Conservation (phyloP, 2,113 vertebrate species). For the Eclectus roratus region DNA sequence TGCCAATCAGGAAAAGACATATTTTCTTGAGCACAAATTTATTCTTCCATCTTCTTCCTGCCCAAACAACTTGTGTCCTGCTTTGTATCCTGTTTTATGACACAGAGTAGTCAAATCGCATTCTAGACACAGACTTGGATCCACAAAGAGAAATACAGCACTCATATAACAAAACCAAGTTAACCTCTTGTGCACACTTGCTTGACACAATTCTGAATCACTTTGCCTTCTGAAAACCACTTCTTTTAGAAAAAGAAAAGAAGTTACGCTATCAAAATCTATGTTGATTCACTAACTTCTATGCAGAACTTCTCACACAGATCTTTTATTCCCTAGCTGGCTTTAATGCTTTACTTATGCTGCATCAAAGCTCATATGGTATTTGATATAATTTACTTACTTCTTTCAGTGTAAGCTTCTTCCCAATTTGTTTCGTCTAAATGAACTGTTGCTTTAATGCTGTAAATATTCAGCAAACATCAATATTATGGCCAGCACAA, state of each 20-base stretch:
- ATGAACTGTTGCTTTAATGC: conserved; percentile 31
- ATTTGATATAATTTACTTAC: conserved; percentile 21
- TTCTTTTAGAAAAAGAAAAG: not conserved
- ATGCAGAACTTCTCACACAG: not conserved
- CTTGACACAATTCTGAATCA: not conserved
- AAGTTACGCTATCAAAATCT: not conserved
- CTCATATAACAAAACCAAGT: not conserved
- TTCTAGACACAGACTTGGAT: not conserved
- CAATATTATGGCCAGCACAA: conserved; percentile 59
- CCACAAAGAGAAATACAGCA: not conserved
- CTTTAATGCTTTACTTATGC: conserved; percentile 3
- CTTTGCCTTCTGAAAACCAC: not conserved
- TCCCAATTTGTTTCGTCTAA: conserved; percentile 44
- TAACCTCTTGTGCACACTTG: not conserved
- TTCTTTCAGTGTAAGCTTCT: conserved; percentile 9
- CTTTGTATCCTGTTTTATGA: conserved; percentile 14
- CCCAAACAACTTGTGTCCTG: not conserved
- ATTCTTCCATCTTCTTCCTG: not conserved
- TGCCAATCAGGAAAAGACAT: not conserved
- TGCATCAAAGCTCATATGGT: not conserved
- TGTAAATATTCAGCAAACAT: conserved; percentile 42
- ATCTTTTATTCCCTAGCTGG: not conserved
- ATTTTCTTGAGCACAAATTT: not conserved
- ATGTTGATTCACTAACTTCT: not conserved
- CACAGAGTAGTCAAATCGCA: not conserved